A percentile compares a stretch with the other conserved stretches of the same genome.
Evolutionary conservation across 2,797 vertebrate genomes (phyloP).

Genomic region (Benthosema pterotum): DNA sequence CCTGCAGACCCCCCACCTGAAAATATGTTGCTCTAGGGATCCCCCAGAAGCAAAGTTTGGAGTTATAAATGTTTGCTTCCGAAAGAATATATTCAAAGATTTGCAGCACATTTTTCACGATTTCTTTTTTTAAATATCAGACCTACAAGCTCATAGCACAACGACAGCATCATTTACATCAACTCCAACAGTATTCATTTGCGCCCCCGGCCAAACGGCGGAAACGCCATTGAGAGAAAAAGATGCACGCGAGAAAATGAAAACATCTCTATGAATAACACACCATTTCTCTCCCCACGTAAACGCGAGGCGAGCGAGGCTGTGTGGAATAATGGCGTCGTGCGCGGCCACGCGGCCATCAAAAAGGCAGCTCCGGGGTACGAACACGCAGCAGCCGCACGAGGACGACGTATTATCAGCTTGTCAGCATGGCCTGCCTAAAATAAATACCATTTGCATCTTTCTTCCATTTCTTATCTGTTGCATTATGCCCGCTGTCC

Average conservation of each 20-base stretch:
- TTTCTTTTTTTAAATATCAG: no score
- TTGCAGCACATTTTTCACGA: no score
- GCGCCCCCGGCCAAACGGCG: slow-evolving; percentile 15
- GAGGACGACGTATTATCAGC: slow-evolving; percentile 67
- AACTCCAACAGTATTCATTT: slow-evolving; percentile 61
- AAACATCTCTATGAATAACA: slow-evolving; percentile 58
- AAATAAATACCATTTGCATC: slow-evolving; percentile 79
- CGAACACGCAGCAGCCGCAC: no score
- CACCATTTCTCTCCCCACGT: slow-evolving; percentile 56
- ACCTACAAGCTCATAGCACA: no score
- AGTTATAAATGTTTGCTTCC: no score
- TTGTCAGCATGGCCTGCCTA: slow-evolving; percentile 66
- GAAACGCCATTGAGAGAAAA: slow-evolving; percentile 41
- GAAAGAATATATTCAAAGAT: no score
- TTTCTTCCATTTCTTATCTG: slow-evolving; percentile 76
- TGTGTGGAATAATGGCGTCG: slow-evolving; percentile 59
- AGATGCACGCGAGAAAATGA: slow-evolving; percentile 35
- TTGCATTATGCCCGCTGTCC: slow-evolving; percentile 78
- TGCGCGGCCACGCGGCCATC: slow-evolving; percentile 45
- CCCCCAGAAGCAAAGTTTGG: no score
- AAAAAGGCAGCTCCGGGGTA: slow-evolving; percentile 55
- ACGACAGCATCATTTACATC: slow-evolving; percentile 40
- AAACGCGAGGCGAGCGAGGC: slow-evolving; percentile 53
- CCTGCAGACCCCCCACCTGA: no score
- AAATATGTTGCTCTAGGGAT: no score